phyloP scores from a whole-genome alignment of 2,113 vertebrate genomes.

The Silurus glanis region DNA sequence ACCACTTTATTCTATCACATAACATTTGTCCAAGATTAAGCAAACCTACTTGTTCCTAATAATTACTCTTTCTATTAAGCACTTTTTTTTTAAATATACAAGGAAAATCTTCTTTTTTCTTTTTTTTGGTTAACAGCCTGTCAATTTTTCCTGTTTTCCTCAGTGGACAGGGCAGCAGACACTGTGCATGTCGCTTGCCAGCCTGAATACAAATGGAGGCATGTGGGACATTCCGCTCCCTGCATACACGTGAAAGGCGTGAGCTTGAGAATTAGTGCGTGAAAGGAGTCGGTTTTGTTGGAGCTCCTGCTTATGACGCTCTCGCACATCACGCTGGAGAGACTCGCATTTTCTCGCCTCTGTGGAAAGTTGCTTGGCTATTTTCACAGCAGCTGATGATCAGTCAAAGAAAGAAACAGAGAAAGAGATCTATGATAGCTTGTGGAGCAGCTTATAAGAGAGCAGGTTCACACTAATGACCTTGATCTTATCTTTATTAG shows the following conservation, averaged over 20 bases:
- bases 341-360: conserved; percentile 33
- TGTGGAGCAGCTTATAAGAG: conserved; percentile 11
- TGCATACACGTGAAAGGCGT: background rate
- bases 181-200: conserved; percentile 24
- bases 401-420: background rate
- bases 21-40: background rate
- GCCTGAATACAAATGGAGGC: conserved; percentile 46
- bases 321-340: conserved; percentile 19
- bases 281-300: background rate
- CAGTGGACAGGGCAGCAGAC: conserved; percentile 33
- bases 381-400: conserved; percentile 26
- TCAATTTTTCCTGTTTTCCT: background rate
- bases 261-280: conserved; percentile 1
- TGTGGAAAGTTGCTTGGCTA: conserved; percentile 37
- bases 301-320: conserved; percentile 27
- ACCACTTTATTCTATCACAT: background rate
- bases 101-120: background rate
- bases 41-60: background rate
- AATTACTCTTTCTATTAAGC: background rate
- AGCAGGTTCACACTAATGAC: conserved; percentile 35
- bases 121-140: conserved; percentile 3
- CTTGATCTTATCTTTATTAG: conserved; percentile 32
- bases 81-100: background rate
- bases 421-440: conserved; percentile 18
- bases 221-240: conserved; percentile 10